Evolutionary conservation across 1,140 invertebrate species (phyloP), one percentile per base, ranked within the genome.

Genomic region (Sinonovacula constricta): DNA sequence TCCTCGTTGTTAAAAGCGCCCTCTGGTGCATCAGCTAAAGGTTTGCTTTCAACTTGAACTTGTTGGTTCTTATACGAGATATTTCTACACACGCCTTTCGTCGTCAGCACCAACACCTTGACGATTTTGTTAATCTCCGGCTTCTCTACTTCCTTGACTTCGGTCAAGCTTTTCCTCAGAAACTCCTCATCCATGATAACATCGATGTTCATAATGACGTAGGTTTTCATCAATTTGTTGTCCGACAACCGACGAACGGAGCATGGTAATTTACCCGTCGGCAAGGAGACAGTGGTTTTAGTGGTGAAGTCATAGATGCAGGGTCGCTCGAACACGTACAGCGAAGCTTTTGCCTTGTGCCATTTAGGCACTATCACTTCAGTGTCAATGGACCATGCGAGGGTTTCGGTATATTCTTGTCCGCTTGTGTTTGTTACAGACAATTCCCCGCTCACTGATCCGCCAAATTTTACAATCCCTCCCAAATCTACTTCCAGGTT

Each of bases 361-460:
- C 68, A 71, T 4, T 24, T 30, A 31, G 63, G 34, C 45, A 79
- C 67, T 54, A 14, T 28, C 15, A 79, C 59, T 39, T 79, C 68
- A 0, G 77, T 71, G 62, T 79, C 39, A 14, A 79, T 68, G 24
- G 65, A 39, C 77, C 77, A 79, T 4, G 60, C 60, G n/a, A 71
- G 51, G 2, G 69, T 51, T 54, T 72, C 59, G 10, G 53, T 30
- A 28, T 56, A 79, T 33, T 66, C 62, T 59, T 79, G 36, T 4
- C 68, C 62, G 49, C 65, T 59, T 14, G 77, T 79, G 15, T 79
- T 36, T 7, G 77, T 79, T 4, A 79, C 68, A 7, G 77, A 79
- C 22, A 72, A 24, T 0, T 39, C 51, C 10, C 49, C 60, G 31
- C 30, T 79, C 3, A 72, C 49, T 31, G 45, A 33, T 0, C 45